Evolutionary conservation across 1,140 invertebrate species (phyloP), one percentile per base, ranked within the genome.

Genomic region (Rhynchophorus ferrugineus): DNA sequence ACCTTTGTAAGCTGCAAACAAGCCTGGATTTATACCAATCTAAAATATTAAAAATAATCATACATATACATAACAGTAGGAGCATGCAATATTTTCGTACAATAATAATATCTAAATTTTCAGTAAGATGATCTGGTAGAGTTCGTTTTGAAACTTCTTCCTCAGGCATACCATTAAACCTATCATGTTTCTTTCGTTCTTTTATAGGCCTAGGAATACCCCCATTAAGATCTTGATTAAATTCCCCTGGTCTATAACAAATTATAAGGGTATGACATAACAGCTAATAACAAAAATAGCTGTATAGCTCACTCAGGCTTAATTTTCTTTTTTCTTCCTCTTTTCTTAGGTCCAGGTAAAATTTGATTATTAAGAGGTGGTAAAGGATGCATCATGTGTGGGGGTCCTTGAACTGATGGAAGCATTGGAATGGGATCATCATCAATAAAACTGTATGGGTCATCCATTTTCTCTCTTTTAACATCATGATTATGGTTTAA

Each of bases 1-100:
- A 6, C 94, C 93, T 73, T 95, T 95, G 74, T 94, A 95, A 44
- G 94, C 95, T 47, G 94, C 92, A 75, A 95, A 95, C 58, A 97
- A 74, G 2, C 94, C 93, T 34, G 95, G 95, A 77, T 98, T 97
- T 60, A 98, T 96, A 56, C 95, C 95, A 74, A 98, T 91, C 93
- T 97, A 61, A 3, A 43, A 51, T 20, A 9, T 20, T 33, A 39
- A 47, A 47, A 39, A 34, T 20, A 36, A 7, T 3, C 16, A n/a
- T 35, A 44, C 20, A 29, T 45, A 45, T 20, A 41, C 34, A 9
- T 8, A 9, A 41, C 17, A 17, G 11, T 18, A 2, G 36, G 22
- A n/a, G n/a, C n/a, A n/a, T n/a, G n/a, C n/a, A n/a, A 39, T 22
- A 36, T 20, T 66, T 74, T 89, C 91, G 90, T 82, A 96, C 92